A percentile compares a stretch with the other conserved stretches of the same genome.
Evolutionary conservation across 2,113 vertebrate genomes (phyloP).

Genomic region (Alectura lathami): DNA sequence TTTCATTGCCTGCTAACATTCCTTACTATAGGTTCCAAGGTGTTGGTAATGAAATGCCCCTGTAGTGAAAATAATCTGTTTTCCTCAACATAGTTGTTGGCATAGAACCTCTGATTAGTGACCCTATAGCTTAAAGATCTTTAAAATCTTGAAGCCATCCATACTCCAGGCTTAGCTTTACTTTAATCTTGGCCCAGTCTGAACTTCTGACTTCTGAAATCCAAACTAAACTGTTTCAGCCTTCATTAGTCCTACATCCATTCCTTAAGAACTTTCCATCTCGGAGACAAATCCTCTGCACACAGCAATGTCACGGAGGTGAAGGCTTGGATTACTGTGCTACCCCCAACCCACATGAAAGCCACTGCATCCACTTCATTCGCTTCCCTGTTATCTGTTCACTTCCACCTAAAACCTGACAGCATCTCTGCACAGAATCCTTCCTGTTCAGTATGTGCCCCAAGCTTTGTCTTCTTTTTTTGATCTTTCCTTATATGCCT

Average conservation of each 20-base stretch:
- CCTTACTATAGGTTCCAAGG: not conserved
- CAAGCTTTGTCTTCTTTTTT: not conserved
- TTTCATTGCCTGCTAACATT: not conserved
- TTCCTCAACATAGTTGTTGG: not conserved
- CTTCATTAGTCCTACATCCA: conserved; percentile 19
- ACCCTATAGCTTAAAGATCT: not conserved
- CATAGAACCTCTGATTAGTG: not conserved
- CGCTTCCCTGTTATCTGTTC: not conserved
- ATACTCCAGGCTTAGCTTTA: not conserved
- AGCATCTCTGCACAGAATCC: not conserved
- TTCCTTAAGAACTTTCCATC: conserved; percentile 33
- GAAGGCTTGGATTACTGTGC: not conserved
- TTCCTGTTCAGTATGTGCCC: not conserved
- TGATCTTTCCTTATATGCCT: not conserved
- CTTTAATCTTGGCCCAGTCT: not conserved
- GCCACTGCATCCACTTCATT: not conserved
- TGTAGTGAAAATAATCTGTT: not conserved
- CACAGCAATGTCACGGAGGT: not conserved
- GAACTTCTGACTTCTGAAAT: conserved; percentile 35
- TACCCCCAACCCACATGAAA: conserved; percentile 1
- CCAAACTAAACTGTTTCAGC: conserved; percentile 31
- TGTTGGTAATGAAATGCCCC: not conserved
- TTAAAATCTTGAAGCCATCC: conserved; percentile 8
- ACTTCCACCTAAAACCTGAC: not conserved
- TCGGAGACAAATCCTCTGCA: not conserved